A percentile compares a stretch with the other conserved stretches of the same genome.
phyloP scores from a whole-genome alignment of 2,113 vertebrate genomes.

The Odobenus rosmarus region DNA sequence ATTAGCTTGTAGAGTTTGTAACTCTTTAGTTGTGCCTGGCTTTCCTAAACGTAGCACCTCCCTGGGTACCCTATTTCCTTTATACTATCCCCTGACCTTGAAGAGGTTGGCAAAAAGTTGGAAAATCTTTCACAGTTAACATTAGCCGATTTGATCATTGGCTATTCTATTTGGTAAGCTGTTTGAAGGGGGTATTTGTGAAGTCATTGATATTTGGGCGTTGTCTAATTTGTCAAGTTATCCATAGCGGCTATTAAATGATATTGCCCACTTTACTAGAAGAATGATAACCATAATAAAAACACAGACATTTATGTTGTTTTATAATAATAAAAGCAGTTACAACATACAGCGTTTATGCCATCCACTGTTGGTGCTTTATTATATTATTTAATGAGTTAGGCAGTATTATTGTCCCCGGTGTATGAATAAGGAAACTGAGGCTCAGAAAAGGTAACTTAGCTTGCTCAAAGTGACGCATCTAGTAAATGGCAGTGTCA shows the following conservation, averaged over 20 bases:
- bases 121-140: slow-evolving; percentile 20
- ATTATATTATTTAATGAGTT: slow-evolving; percentile 19
- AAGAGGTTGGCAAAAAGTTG: not conserved
- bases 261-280: not conserved
- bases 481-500: not conserved
- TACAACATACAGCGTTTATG: not conserved
- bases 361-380: not conserved
- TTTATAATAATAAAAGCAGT: slow-evolving; percentile 21
- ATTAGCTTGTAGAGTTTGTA: not conserved
- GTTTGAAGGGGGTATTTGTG: slow-evolving; percentile 22
- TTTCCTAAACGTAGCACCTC: slow-evolving; percentile 1
- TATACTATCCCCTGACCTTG: not conserved
- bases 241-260: not conserved
- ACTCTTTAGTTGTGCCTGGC: not conserved
- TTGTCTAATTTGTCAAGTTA: not conserved
- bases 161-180: not conserved
- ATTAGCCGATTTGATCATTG: slow-evolving; percentile 8
- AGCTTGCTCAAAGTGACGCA: not conserved
- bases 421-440: not conserved
- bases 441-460: not conserved
- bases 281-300: not conserved
- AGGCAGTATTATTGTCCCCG: not conserved
- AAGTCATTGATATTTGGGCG: not conserved
- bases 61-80: not conserved
- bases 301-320: not conserved